These are phyloP conservation scores for Bombus vancouverensis DNA, from an alignment of 1,140 invertebrate species.

Conservation along the genomic window DNA sequence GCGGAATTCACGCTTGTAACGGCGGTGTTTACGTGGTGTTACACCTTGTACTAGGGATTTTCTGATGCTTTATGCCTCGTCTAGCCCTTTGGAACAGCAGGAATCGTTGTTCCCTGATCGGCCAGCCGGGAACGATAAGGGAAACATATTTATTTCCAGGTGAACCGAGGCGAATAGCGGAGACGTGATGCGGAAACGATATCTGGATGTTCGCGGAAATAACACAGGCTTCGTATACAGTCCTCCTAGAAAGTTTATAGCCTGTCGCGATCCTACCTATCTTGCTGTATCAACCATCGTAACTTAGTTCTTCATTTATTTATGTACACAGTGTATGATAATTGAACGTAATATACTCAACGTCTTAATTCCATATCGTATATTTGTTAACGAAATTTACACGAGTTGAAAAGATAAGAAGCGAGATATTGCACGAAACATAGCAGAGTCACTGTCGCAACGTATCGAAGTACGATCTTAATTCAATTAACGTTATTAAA, in stretches of 20 bases:
- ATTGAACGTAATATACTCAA: too few relatives aligned
- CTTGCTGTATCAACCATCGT: too few relatives aligned
- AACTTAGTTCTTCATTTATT: too few relatives aligned
- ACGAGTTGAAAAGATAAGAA: background rate
- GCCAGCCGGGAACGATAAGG: constrained; percentile 63
- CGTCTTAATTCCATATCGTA: too few relatives aligned
- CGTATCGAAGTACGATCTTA: background rate
- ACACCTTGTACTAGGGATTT: constrained; percentile 24
- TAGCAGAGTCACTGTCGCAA: background rate
- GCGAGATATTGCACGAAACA: too few relatives aligned
- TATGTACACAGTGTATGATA: too few relatives aligned
- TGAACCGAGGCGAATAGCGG: constrained; percentile 79
- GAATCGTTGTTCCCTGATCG: constrained; percentile 63
- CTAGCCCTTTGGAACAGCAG: background rate
- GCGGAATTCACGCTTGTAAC: background rate
- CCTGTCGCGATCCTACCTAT: too few relatives aligned
- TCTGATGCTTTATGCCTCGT: background rate
- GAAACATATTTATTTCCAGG: constrained; percentile 77
- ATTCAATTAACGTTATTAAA: background rate
- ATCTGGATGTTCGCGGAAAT: constrained; percentile 75
- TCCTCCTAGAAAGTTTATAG: constrained; percentile 59
- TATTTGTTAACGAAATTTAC: too few relatives aligned
- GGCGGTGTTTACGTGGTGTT: background rate
- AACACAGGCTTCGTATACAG: constrained; percentile 73
- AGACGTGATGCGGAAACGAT: constrained; percentile 80